Evolutionary conservation across 2,888 invertebrate genomes (phyloP).

Genomic region (Scaptomyza caliginosa): DNA sequence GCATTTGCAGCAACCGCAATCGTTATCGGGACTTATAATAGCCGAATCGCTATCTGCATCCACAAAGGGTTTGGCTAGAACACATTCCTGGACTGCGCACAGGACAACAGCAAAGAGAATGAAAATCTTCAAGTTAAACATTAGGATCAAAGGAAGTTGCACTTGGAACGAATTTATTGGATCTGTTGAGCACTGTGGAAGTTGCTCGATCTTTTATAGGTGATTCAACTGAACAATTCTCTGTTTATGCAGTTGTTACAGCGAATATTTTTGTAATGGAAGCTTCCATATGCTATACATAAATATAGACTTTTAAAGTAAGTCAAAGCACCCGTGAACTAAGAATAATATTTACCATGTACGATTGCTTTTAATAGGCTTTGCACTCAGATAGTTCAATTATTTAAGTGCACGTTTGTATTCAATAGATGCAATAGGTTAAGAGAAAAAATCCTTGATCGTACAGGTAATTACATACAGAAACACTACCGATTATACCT

Average conservation of each 20-base stretch:
- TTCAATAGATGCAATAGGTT: no score
- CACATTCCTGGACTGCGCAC: slow-evolving; percentile 33
- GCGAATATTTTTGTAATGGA: not conserved
- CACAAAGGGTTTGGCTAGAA: slow-evolving; percentile 1
- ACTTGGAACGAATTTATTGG: not conserved
- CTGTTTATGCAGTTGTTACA: slow-evolving; percentile 57
- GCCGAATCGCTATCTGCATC: not conserved
- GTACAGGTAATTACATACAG: no score
- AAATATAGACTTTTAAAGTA: not conserved
- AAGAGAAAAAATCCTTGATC: no score
- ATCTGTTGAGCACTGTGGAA: slow-evolving; percentile 6
- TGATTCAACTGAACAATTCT: not conserved
- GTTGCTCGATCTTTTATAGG: slow-evolving; percentile 36
- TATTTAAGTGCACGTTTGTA: no score
- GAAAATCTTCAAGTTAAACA: slow-evolving; percentile 54
- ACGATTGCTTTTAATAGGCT: no score
- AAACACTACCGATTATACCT: no score
- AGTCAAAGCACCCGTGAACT: not conserved
- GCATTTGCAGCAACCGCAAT: slow-evolving; percentile 7
- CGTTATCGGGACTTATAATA: not conserved
- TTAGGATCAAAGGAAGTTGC: not conserved
- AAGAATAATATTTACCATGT: no score
- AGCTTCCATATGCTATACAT: no score
- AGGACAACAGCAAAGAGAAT: slow-evolving; percentile 43
- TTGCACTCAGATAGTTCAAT: no score